phyloP scores from a whole-genome alignment of 2,797 vertebrate genomes.

The Gallirallus australis region DNA sequence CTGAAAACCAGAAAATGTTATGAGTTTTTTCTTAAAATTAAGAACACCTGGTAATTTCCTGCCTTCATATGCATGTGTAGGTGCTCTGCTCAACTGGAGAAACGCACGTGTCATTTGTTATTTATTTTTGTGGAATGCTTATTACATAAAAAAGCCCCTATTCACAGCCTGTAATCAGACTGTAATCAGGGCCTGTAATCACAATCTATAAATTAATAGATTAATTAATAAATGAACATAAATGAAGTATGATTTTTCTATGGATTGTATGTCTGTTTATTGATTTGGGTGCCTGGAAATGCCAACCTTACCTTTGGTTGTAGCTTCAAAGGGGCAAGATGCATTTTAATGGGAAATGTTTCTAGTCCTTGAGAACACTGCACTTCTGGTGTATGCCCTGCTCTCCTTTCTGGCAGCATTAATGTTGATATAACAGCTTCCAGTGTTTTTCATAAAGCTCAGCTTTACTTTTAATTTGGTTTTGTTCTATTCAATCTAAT shows the following conservation, averaged over 20 bases:
- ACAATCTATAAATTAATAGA: conserved; percentile 55
- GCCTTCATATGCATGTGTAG: background rate
- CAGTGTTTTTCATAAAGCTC: conserved; percentile 31
- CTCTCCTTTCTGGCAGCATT: conserved; percentile 13
- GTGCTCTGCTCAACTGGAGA: background rate
- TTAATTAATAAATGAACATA: conserved; percentile 44
- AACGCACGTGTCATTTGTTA: background rate
- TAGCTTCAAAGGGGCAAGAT: conserved; percentile 38
- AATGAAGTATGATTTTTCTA: conserved; percentile 26
- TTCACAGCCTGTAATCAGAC: conserved; percentile 45
- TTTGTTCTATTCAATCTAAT: conserved; percentile 59
- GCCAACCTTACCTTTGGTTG: background rate
- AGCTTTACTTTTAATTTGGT: conserved; percentile 60
- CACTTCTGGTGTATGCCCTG: background rate
- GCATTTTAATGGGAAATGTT: conserved; percentile 32
- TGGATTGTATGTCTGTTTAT: conserved; percentile 42
- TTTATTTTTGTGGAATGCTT: conserved; percentile 26
- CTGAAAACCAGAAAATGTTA: background rate
- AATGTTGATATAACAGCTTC: background rate
- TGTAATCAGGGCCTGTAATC: conserved; percentile 48
- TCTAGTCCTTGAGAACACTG: conserved; percentile 2
- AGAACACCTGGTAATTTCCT: background rate
- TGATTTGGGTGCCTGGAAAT: conserved; percentile 38
- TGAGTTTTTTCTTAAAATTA: background rate
- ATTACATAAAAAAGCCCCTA: background rate